Conservation (phyloP, 2,113 vertebrate species). For the Stictonetta naevosa region DNA sequence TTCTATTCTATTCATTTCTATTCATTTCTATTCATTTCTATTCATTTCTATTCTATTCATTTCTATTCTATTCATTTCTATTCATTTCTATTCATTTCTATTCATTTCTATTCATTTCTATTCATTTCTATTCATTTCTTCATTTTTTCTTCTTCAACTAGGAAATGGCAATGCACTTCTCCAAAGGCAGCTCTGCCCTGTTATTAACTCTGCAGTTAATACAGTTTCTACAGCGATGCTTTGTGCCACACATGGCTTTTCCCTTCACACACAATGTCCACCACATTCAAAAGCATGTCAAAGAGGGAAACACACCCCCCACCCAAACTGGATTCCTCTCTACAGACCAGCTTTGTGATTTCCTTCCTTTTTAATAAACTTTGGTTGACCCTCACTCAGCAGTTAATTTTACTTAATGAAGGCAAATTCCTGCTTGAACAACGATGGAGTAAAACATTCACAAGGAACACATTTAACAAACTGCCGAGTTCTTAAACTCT, state of each 20-base stretch:
- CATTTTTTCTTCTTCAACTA: background rate
- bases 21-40: too few species aligned
- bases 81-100: too few species aligned
- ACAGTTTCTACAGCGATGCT: background rate
- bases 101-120: too few species aligned
- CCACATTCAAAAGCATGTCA: background rate
- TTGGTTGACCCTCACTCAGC: background rate
- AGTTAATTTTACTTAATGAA: background rate
- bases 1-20: too few species aligned
- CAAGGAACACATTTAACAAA: background rate
- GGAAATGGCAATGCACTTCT: background rate
- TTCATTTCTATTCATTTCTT: rapidly evolving
- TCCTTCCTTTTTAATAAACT: background rate
- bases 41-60: too few species aligned
- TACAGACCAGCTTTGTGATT: background rate
- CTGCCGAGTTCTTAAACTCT: background rate
- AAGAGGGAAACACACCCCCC: background rate
- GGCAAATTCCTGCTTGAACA: background rate
- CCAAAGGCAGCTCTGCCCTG: background rate
- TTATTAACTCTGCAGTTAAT: background rate
- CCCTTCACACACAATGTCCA: background rate
- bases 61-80: too few species aligned
- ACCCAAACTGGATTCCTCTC: background rate
- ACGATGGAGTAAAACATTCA: background rate
- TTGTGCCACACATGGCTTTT: rapidly evolving